Percentiles rank a stretch among this genome's conserved stretches.
phyloP scores from a whole-genome alignment of 2,113 vertebrate species.

The Panthera leo region DNA sequence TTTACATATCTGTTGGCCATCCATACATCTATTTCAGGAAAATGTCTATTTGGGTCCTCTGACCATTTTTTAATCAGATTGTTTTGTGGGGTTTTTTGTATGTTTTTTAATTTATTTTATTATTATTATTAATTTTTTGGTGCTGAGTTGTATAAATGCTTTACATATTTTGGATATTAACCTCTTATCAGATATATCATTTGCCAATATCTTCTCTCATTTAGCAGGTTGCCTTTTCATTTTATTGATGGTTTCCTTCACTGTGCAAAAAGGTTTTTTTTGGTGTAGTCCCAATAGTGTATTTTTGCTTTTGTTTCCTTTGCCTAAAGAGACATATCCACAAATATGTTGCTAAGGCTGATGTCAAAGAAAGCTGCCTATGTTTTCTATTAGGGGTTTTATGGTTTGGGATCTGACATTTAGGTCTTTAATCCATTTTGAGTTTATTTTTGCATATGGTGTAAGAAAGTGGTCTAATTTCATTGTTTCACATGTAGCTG shows the following conservation, averaged over 20 bases:
- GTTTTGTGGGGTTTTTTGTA: not conserved
- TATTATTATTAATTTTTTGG: not conserved
- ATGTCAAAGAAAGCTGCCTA: not conserved
- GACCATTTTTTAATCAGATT: not conserved
- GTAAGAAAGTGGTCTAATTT: not conserved
- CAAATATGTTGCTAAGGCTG: not conserved
- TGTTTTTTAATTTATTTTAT: too few relatives aligned
- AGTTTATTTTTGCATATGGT: not conserved
- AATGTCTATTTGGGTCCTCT: not conserved
- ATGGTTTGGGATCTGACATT: not conserved
- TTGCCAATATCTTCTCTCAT: not conserved
- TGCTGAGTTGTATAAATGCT: not conserved
- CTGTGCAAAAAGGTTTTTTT: not conserved
- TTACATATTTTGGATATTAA: not conserved
- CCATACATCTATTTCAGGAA: not conserved
- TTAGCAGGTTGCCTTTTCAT: not conserved
- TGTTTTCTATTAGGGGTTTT: not conserved
- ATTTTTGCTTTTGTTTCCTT: not conserved
- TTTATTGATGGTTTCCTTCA: not conserved
- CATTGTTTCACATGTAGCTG: not conserved
- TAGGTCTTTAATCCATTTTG: not conserved
- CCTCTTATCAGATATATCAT: not conserved
- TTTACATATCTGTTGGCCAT: not conserved
- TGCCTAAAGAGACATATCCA: not conserved
- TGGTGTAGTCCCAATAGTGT: not conserved